Percentiles rank a stretch among this genome's conserved stretches.
phyloP scores from a whole-genome alignment of 1,140 invertebrate genomes.

The Zaprionus davidi region DNA sequence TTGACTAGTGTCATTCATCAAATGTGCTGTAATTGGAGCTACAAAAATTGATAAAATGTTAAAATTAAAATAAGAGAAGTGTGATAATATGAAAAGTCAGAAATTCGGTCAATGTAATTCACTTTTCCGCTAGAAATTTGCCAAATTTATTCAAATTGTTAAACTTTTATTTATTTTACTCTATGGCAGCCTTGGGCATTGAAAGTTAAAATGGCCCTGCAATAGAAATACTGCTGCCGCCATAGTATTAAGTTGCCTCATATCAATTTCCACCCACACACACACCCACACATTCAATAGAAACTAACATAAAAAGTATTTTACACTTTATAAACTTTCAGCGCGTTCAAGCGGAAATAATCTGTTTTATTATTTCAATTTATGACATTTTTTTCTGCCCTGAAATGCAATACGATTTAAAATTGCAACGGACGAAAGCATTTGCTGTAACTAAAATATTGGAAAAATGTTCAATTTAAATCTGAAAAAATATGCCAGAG shows the following conservation, averaged over 20 bases:
- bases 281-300: constrained; percentile 1
- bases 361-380: constrained; percentile 8
- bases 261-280: background rate
- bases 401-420: background rate
- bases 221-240: background rate
- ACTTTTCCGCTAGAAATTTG: background rate
- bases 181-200: background rate
- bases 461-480: background rate
- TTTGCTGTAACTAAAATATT: background rate
- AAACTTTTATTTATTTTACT: constrained; percentile 1
- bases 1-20: background rate
- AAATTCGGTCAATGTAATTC: background rate
- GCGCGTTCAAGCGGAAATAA: constrained; percentile 14
- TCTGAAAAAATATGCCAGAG: background rate
- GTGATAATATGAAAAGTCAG: background rate
- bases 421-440: background rate
- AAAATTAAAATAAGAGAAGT: background rate
- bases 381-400: background rate
- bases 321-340: constrained; percentile 16
- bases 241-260: background rate
- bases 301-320: background rate
- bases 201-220: background rate
- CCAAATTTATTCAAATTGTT: background rate
- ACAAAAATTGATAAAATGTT: background rate
- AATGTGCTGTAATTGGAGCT: background rate